Percentiles rank a stretch among this genome's conserved stretches.
Evolutionary conservation across 2,888 invertebrate species (phyloP).

Genomic region (Ornithoptera priamus): DNA sequence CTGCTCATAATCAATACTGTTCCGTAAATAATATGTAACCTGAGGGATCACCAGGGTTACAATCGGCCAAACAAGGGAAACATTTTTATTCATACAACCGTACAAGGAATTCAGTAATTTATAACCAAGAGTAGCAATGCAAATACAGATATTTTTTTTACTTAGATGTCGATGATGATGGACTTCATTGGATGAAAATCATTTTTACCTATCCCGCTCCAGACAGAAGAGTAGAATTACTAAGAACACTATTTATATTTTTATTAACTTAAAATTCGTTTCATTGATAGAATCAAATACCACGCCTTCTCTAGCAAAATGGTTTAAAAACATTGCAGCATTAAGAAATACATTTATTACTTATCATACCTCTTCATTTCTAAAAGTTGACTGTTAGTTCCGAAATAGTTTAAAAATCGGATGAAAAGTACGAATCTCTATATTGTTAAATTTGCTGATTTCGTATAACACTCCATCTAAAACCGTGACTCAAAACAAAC

Average conservation of each 20-base stretch:
- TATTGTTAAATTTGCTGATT: not conserved
- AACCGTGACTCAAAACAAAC: conserved; percentile 36
- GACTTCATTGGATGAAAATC: not conserved
- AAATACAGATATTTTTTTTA: not conserved
- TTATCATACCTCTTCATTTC: no score
- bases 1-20: conserved; percentile 11
- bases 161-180: not conserved
- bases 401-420: no score
- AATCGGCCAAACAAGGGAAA: conserved; percentile 38
- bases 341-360: no score
- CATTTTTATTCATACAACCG: not conserved
- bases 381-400: no score
- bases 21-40: conserved; percentile 1
- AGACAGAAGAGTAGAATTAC: no score
- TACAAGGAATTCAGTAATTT: not conserved
- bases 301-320: no score
- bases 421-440: no score
- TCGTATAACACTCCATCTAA: conserved; percentile 25
- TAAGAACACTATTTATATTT: no score
- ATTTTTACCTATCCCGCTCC: not conserved
- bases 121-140: not conserved
- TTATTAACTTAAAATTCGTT: no score
- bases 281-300: no score
- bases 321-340: no score
- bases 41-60: conserved; percentile 57